These are phyloP conservation scores for Paguma larvata DNA, from an alignment of 2,797 vertebrate genomes.

Conservation along the genomic window DNA sequence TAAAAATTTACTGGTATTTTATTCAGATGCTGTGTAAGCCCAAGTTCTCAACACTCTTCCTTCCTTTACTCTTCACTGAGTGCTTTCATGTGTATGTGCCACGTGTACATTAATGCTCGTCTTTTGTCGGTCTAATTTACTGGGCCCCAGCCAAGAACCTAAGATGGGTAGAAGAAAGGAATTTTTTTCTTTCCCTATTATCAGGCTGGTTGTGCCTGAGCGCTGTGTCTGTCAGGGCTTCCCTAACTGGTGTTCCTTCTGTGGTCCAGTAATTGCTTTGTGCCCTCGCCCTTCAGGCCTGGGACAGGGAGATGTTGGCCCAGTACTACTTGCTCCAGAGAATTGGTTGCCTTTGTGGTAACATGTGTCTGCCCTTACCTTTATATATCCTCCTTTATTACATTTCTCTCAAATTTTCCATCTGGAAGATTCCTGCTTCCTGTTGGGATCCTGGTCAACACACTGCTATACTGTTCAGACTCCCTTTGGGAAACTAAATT, in stretches of 20 bases:
- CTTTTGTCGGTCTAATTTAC: background rate
- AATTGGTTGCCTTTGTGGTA: background rate
- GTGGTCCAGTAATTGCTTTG: background rate
- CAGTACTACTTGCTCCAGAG: background rate
- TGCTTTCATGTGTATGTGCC: no score
- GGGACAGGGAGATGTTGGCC: background rate
- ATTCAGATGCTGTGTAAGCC: background rate
- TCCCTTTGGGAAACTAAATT: background rate
- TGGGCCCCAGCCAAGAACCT: background rate
- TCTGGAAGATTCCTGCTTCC: background rate
- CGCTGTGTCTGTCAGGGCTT: background rate
- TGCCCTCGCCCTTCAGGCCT: background rate
- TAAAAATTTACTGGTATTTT: background rate
- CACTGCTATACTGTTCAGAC: background rate
- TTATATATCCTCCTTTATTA: background rate
- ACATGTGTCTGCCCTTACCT: background rate
- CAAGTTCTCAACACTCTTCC: background rate
- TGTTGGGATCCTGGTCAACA: background rate
- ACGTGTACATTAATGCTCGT: fast-evolving
- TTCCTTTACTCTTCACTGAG: background rate
- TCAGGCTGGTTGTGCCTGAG: background rate
- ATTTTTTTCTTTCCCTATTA: background rate
- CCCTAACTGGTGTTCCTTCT: background rate
- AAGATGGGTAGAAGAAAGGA: background rate
- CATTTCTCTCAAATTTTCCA: background rate